Conservation (phyloP, 1,140 invertebrate species). For the Vollenhovia emeryi region DNA sequence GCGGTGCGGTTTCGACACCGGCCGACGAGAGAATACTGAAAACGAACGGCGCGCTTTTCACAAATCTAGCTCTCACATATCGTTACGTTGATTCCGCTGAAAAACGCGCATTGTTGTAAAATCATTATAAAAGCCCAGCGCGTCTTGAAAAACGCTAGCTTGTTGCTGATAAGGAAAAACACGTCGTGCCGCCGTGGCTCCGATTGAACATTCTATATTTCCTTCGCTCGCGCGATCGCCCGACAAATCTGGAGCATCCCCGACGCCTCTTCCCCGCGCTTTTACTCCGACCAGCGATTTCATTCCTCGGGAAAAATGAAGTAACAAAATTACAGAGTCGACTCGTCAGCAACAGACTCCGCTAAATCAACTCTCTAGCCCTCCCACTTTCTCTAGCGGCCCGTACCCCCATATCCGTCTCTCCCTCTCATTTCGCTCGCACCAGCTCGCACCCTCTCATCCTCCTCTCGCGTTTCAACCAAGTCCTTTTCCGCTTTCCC, state of each 20-base stretch:
- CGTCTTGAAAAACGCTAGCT: not conserved
- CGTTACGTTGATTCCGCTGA: not conserved
- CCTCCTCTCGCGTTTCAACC: slow-evolving; percentile 65
- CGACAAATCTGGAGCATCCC: slow-evolving; percentile 52
- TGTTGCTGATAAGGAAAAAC: not conserved
- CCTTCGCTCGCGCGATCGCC: slow-evolving; percentile 38
- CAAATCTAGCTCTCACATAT: not conserved
- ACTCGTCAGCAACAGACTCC: slow-evolving; percentile 74
- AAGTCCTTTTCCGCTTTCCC: slow-evolving; percentile 67
- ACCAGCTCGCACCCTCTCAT: slow-evolving; percentile 35
- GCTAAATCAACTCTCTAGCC: slow-evolving; percentile 69
- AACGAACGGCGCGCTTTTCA: not conserved
- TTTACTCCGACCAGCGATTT: slow-evolving; percentile 59
- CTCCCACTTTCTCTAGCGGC: slow-evolving; percentile 32
- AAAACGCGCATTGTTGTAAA: not conserved
- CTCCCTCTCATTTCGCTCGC: slow-evolving; percentile 44
- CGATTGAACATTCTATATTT: slow-evolving; percentile 57
- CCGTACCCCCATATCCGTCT: slow-evolving; percentile 17
- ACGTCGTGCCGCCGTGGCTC: not conserved
- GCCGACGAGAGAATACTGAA: not conserved
- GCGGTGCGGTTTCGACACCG: not conserved
- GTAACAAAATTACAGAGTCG: slow-evolving; percentile 78
- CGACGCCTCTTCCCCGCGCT: slow-evolving; percentile 41
- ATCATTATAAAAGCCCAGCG: not conserved
- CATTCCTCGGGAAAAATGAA: slow-evolving; percentile 67